Conservation (phyloP, 2,113 vertebrate genomes). For the Trematocara nigrifrons region DNA sequence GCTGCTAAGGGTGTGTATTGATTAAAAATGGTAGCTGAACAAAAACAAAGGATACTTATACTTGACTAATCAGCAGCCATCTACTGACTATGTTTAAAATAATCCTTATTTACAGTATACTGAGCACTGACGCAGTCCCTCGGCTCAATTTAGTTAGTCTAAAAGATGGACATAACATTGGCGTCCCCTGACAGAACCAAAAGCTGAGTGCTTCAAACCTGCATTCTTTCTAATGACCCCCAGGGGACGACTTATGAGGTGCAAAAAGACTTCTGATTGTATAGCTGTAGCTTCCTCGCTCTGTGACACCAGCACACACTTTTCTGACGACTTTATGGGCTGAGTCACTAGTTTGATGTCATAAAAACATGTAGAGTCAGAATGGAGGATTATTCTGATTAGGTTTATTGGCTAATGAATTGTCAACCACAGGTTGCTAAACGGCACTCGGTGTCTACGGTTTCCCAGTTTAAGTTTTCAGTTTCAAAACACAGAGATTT, state of each 20-base stretch:
- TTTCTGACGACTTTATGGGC: rapidly evolving
- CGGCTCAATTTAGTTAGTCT: not conserved
- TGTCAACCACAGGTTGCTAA: not conserved
- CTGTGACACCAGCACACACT: not conserved
- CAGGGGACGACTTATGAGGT: not conserved
- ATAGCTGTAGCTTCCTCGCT: not conserved
- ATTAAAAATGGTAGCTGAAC: not conserved
- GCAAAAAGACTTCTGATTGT: not conserved
- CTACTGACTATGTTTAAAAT: not conserved
- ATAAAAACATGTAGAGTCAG: not conserved
- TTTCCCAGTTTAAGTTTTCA: not conserved
- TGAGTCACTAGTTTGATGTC: not conserved
- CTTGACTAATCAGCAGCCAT: not conserved
- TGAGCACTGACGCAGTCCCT: not conserved
- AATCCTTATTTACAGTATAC: not conserved
- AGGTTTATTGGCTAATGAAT: not conserved
- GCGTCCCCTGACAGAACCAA: rapidly evolving
- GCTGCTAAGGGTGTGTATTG: not conserved
- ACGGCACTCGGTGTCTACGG: rapidly evolving
- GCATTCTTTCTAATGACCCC: not conserved
- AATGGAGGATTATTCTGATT: not conserved
- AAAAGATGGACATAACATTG: not conserved
- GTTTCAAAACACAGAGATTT: not conserved
- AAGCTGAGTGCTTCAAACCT: not conserved
- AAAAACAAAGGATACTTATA: not conserved